These are phyloP conservation scores for Xanthostigma xanthostigma DNA, from an alignment of 2,888 invertebrate genomes.

Conservation along the genomic window DNA sequence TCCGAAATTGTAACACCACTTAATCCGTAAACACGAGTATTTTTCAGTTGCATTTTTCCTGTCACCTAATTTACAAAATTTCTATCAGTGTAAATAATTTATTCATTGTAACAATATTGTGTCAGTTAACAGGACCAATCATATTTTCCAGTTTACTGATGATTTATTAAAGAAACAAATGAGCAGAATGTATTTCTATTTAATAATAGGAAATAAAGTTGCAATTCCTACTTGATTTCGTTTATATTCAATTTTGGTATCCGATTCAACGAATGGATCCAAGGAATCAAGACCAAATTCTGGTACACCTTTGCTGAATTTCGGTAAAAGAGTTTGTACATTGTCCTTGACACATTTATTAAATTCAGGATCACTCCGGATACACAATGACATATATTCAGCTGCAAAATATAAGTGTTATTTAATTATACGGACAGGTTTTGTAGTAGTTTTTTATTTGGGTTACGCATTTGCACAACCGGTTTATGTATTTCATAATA, in stretches of 20 bases:
- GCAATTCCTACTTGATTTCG: conserved; percentile 28
- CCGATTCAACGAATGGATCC: conserved; percentile 35
- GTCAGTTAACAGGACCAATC: too few species aligned
- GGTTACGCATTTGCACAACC: too few species aligned
- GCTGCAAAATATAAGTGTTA: too few species aligned
- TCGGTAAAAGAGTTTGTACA: conserved; percentile 32
- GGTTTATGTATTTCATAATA: too few species aligned
- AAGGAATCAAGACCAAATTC: conserved; percentile 34
- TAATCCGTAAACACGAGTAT: conserved; percentile 39
- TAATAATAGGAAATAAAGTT: background rate
- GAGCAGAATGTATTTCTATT: background rate
- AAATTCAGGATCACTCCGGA: conserved; percentile 32
- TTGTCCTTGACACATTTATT: conserved; percentile 42
- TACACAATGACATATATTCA: too few species aligned
- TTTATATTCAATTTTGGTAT: conserved; percentile 30
- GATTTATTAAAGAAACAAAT: too few species aligned
- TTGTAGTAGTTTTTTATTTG: too few species aligned
- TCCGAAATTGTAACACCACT: conserved; percentile 36
- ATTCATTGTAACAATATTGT: too few species aligned
- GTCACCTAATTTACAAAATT: conserved; percentile 26
- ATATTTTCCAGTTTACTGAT: too few species aligned
- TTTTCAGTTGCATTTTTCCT: conserved; percentile 32
- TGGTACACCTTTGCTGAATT: conserved; percentile 30
- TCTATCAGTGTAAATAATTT: background rate
- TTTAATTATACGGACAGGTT: too few species aligned